Evolutionary conservation across 1,140 invertebrate genomes (phyloP).

Genomic region (Brachionus koreanus): DNA sequence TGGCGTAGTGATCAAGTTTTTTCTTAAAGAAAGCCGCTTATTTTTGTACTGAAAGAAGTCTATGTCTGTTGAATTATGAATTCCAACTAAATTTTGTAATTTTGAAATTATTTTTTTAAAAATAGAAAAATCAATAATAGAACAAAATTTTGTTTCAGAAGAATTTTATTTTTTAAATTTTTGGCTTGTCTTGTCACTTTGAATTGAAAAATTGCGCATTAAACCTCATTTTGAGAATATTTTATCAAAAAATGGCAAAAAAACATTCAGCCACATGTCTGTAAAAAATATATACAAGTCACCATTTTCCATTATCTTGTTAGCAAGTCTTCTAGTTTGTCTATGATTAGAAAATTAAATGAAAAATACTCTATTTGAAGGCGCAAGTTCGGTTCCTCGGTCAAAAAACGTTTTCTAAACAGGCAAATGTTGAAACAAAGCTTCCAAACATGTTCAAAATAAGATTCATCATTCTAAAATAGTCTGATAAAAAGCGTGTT

Average conservation of each 20-base stretch:
- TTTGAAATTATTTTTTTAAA: constrained; percentile 8
- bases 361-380: constrained; percentile 24
- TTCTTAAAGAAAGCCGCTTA: neutral
- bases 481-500: neutral
- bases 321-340: constrained; percentile 23
- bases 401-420: constrained; percentile 21
- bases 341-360: constrained; percentile 4
- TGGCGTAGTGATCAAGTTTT: neutral
- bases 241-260: neutral
- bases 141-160: neutral
- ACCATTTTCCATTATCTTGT: neutral
- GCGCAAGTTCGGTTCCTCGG: neutral
- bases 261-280: neutral
- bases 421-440: constrained; percentile 10
- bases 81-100: constrained; percentile 25
- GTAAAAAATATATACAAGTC: constrained; percentile 1
- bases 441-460: constrained; percentile 17
- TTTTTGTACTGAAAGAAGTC: neutral
- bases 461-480: neutral
- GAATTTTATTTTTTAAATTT: neutral
- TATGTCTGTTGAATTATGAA: neutral
- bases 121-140: constrained; percentile 2
- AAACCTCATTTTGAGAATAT: constrained; percentile 13
- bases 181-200: neutral
- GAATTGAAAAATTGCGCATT: neutral